Conservation (phyloP, 2,797 vertebrate species). For the Acanthurus tractus region DNA sequence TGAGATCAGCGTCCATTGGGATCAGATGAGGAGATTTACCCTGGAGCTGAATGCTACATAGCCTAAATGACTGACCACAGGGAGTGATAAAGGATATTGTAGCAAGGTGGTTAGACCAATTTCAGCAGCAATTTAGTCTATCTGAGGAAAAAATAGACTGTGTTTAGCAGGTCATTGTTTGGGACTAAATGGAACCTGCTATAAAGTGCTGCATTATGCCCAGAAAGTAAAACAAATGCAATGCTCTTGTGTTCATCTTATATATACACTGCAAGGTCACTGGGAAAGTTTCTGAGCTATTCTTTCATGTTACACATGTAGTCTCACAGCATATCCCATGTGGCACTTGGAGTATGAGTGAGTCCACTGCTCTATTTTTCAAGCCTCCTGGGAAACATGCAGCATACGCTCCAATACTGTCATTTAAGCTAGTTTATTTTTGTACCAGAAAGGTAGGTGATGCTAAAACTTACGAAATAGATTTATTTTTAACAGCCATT, state of each 20-base stretch:
- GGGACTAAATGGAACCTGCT: conserved; percentile 39
- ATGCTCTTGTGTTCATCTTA: conserved; percentile 2
- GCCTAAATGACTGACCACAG: conserved; percentile 60
- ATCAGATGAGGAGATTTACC: conserved; percentile 63
- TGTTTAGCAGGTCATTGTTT: conserved; percentile 50
- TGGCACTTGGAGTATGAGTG: conserved; percentile 32
- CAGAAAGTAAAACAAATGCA: conserved; percentile 30
- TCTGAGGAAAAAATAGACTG: conserved; percentile 31
- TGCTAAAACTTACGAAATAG: conserved; percentile 48
- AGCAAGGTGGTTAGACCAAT: conserved; percentile 43
- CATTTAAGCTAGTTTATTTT: conserved; percentile 59
- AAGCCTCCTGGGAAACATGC: conserved; percentile 41
- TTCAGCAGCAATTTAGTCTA: conserved; percentile 43
- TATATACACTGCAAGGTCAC: conserved; percentile 16
- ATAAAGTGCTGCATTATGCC: conserved; percentile 30
- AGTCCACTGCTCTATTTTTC: conserved; percentile 57
- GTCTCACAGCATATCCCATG: conserved; percentile 31
- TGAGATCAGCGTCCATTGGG: conserved; percentile 65
- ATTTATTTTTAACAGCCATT: conserved; percentile 63
- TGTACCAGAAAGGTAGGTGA: conserved; percentile 39
- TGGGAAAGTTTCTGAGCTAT: conserved; percentile 27
- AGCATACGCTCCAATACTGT: conserved; percentile 55
- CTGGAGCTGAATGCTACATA: conserved; percentile 51
- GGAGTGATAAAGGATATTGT: conserved; percentile 55
- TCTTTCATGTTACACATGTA: conserved; percentile 17